phyloP scores from a whole-genome alignment of 2,888 invertebrate genomes.

The Cheilosia grossa region DNA sequence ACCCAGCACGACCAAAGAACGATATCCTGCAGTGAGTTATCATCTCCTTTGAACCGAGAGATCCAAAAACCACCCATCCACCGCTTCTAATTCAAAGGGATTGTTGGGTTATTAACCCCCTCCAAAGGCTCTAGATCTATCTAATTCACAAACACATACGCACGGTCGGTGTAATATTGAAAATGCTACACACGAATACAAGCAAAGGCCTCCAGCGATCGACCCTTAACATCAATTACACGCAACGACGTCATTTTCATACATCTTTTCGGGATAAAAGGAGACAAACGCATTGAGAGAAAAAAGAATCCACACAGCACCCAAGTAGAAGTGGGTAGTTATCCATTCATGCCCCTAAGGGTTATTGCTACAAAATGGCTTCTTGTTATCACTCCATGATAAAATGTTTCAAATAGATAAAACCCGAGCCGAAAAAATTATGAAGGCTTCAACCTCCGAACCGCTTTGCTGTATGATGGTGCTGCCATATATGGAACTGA shows the following conservation, averaged over 20 bases:
- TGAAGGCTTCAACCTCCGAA: constrained; percentile 20
- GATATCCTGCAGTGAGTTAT: constrained; percentile 47
- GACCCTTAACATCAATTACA: constrained; percentile 73
- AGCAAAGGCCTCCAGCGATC: constrained; percentile 32
- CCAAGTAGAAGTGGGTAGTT: constrained; percentile 67
- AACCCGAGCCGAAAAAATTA: constrained; percentile 25
- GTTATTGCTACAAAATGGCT: constrained; percentile 71
- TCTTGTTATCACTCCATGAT: constrained; percentile 74
- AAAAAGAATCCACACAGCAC: constrained; percentile 5
- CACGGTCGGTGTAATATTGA: constrained; percentile 47
- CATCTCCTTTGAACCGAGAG: constrained; percentile 40
- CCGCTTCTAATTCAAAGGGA: constrained; percentile 47
- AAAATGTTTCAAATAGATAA: constrained; percentile 67
- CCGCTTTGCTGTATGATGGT: neutral
- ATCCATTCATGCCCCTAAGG: constrained; percentile 58
- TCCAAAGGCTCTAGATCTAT: constrained; percentile 34
- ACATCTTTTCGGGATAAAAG: constrained; percentile 60
- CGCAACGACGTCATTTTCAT: constrained; percentile 71
- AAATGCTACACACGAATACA: constrained; percentile 32
- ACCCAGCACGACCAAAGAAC: neutral
- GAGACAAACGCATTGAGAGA: constrained; percentile 17
- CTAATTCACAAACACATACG: constrained; percentile 40
- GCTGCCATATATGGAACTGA: too few relatives aligned
- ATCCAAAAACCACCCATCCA: constrained; percentile 1
- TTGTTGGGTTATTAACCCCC: constrained; percentile 55